Evolutionary conservation across 2,888 invertebrate genomes (phyloP), one percentile per base, ranked within the genome.

Genomic region (Zootermopsis nevadensis): DNA sequence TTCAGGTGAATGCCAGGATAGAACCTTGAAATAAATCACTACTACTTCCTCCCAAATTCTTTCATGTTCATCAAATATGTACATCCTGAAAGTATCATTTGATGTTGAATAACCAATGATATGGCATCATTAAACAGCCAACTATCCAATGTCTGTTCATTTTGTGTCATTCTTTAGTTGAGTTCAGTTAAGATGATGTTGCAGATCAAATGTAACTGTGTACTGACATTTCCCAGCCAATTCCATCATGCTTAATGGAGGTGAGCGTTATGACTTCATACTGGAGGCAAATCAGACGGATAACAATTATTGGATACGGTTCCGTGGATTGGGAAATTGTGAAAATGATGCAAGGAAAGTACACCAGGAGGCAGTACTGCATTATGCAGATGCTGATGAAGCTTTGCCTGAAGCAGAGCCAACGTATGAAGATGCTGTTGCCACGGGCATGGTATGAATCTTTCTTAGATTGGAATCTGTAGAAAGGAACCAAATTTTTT

Each of bases 221-320:
- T 42, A 15, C 15, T 42, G 38, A 42, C 4, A 42, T 42, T 42
- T 42, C 38, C 22, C 55, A 87, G 89, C 88, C 38, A 88, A 89
- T 69, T 87, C 89, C 0, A 85, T 89, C 38, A 88, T 90, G 38
- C 88, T 90, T 83, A 89, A 89, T 85, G 89, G 90, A 24, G 91
- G 91, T 2, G 91, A 91, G 85, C 87, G 91, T 82, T 91, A 88
- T 87, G 91, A 91, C 86, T 89, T 91, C 81, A 89, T 91, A 53
- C 83, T 91, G 8, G 85, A 86, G 22, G 89, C 90, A 8, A 86
- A 88, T 84, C 88, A 89, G 82, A 85, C 86, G 4, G 84, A 87
- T 24, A 88, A 87, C 2, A 89, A 89, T 81, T 91, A 91, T 86
- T 90, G 90, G 90, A 89, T 91, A 74, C 87, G 89, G 80, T 89